Base-by-base conservation (phyloP, 2,797 vertebrate species). In the Crenichthys baileyi region DNA sequence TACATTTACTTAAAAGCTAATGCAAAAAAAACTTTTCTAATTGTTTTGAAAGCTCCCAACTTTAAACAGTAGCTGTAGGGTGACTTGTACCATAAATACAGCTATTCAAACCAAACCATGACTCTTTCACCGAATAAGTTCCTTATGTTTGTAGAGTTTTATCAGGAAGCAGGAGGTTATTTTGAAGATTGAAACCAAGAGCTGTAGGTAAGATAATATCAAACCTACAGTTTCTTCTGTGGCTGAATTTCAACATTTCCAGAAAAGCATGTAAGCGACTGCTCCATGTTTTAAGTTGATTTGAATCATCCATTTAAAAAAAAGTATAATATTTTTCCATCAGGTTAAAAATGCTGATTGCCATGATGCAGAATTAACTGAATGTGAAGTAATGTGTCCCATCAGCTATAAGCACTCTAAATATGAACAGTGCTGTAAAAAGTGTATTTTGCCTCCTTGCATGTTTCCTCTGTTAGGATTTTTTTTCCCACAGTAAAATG, bases 191-290 rank as follows among this genome's bases (percentile, higher is more conserved):
- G 16, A 58, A 41, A 70, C 53, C 56, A 24, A 71, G 72, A 71
- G n/a, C 73, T 73, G 2, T 11, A 46, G 68, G 70, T 73, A 39
- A 76, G 46, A 75, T 73, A 46, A 72, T 36, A 70, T 36, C n/a
- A 72, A 70, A 76, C 65, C 56, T 51, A 39, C 5, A 68, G 29
- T 70, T 31, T 68, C 11, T 3, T 55, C 60, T 70, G 36, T 44
- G 7, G 44, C 18, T 72, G 26, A 31, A 31, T 31, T 31, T 31
- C 31, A 31, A 31, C 31, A 31, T 31, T 31, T 31, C 31, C 31
- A 31, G 31, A 31, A 31, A 31, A 31, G 31, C 31, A 31, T 31
- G 1, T 2, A 31, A 31, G 31, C 31, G 56, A 58, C 56, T 5
- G 12, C 56, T 26, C 0, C 15, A 60, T 7, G 58, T 60, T 60